These are phyloP conservation scores for Apodemus agrarius DNA, from an alignment of 2,797 vertebrate genomes.

Conservation along the genomic window DNA sequence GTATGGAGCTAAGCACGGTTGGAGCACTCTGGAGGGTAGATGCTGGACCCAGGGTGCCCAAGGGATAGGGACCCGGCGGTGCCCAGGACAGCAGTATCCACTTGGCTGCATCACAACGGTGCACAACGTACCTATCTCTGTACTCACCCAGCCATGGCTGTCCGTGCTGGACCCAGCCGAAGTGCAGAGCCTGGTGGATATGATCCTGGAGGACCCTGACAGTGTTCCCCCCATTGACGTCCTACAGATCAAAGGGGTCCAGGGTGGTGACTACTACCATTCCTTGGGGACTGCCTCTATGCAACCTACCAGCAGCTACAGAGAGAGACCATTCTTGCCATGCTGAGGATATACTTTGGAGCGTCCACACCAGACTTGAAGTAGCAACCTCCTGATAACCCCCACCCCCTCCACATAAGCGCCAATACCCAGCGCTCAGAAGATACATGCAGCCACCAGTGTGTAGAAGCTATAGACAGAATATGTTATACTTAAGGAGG, in stretches of 20 bases:
- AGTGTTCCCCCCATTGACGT: constrained; percentile 94
- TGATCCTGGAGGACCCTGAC: constrained; percentile 81
- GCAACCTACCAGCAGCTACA: constrained; percentile 92
- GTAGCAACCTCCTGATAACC: constrained; percentile 78
- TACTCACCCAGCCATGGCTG: too few species aligned
- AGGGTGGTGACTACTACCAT: constrained; percentile 95
- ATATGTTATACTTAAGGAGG: neutral
- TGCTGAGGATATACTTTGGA: constrained; percentile 93
- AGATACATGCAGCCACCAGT: neutral
- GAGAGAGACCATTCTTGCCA: constrained; percentile 92
- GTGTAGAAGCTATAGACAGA: neutral
- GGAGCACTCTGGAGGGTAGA: too few species aligned
- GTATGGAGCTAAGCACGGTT: too few species aligned
- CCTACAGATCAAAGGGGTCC: constrained; percentile 94
- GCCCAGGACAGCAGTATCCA: too few species aligned
- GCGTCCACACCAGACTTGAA: constrained; percentile 92
- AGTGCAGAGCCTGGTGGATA: too few species aligned
- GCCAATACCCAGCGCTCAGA: neutral
- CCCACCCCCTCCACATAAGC: neutral
- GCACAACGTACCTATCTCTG: too few species aligned
- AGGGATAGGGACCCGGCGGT: too few species aligned
- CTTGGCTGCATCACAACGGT: too few species aligned
- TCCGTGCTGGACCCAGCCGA: too few species aligned
- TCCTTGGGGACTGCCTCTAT: constrained; percentile 96
- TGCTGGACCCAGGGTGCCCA: too few species aligned